phyloP scores from a whole-genome alignment of 2,888 invertebrate genomes.

The Chironomus tentans region DNA sequence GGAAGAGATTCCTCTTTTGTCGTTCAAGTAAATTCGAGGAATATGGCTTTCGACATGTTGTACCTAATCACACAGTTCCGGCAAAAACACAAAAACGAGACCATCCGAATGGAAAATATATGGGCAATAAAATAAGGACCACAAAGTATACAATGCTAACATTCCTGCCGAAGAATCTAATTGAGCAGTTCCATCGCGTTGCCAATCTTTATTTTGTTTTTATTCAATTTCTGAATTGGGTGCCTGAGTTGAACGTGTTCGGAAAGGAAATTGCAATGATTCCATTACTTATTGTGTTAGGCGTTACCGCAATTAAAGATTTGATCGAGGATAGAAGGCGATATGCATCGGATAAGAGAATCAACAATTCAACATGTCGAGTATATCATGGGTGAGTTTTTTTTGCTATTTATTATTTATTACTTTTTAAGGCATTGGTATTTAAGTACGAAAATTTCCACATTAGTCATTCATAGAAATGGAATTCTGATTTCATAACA shows the following conservation, averaged over 20 bases:
- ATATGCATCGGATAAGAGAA: constrained; percentile 81
- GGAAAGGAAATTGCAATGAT: constrained; percentile 94
- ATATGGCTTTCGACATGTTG: constrained; percentile 60
- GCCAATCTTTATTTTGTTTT: constrained; percentile 97
- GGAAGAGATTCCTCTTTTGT: constrained; percentile 57
- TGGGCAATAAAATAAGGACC: constrained; percentile 80
- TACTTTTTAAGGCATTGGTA: neutral
- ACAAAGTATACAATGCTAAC: constrained; percentile 91
- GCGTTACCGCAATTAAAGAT: constrained; percentile 91
- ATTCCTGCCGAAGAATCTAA: constrained; percentile 89
- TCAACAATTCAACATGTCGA: constrained; percentile 86
- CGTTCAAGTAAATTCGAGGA: constrained; percentile 55
- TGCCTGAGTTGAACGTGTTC: constrained; percentile 88
- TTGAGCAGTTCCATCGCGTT: constrained; percentile 95
- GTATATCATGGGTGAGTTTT: constrained; percentile 77
- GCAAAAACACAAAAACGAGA: constrained; percentile 68
- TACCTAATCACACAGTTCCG: constrained; percentile 78
- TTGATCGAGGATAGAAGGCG: constrained; percentile 87
- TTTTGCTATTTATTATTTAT: neutral
- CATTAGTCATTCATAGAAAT: neutral
- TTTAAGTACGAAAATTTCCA: neutral
- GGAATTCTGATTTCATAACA: too few species aligned
- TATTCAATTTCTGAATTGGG: constrained; percentile 92
- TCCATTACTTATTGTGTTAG: constrained; percentile 87
- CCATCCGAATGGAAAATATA: constrained; percentile 74